Evolutionary conservation across 2,113 vertebrate genomes (phyloP).

Genomic region (Galemys pyrenaicus): DNA sequence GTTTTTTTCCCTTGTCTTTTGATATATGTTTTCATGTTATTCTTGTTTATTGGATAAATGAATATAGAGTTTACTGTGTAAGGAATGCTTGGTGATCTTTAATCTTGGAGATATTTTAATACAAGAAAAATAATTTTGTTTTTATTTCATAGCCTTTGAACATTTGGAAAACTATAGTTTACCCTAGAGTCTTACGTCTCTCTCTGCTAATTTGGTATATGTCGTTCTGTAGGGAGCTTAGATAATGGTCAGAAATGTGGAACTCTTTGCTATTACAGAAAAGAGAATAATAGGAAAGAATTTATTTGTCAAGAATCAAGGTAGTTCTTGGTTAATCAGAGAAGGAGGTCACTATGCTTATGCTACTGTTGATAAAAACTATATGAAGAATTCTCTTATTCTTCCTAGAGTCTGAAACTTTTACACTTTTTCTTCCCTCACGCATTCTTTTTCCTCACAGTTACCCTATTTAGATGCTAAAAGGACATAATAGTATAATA

Average conservation of each 20-base stretch:
- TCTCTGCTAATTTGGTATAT: background rate
- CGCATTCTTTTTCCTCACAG: background rate
- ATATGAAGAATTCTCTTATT: background rate
- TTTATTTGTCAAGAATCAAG: background rate
- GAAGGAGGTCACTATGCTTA: background rate
- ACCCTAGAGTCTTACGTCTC: background rate
- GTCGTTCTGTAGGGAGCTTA: background rate
- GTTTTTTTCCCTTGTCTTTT: background rate
- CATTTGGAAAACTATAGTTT: constrained; percentile 23
- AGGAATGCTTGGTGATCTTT: background rate
- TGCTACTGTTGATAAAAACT: background rate
- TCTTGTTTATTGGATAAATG: background rate
- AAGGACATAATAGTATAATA: background rate
- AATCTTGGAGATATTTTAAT: constrained; percentile 20
- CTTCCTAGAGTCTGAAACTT: background rate
- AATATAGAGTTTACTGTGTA: background rate
- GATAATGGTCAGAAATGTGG: background rate
- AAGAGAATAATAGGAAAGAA: background rate
- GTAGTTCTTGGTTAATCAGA: background rate
- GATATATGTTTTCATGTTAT: background rate
- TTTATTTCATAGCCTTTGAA: constrained; percentile 17
- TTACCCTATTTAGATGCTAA: background rate
- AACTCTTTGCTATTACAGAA: background rate
- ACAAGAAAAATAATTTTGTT: background rate
- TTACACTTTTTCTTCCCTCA: background rate